Percentiles rank a stretch among this genome's conserved stretches.
phyloP scores from a whole-genome alignment of 2,797 vertebrate species.

The Spinibarbus caldwelli region DNA sequence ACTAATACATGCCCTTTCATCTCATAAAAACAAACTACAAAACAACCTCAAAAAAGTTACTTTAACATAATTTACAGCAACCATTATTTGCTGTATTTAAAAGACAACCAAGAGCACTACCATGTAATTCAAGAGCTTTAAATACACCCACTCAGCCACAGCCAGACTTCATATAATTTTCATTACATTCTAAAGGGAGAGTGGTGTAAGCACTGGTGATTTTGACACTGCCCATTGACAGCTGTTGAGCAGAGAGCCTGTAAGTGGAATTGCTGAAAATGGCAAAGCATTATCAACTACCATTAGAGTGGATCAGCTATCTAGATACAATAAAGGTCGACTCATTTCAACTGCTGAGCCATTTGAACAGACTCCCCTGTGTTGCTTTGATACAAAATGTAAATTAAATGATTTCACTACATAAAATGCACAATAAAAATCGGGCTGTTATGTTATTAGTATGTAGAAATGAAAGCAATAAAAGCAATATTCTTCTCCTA shows the following conservation, averaged over 20 bases:
- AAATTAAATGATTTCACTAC: neutral
- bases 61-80: neutral
- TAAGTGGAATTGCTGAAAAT: constrained; percentile 34
- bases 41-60: neutral
- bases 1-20: neutral
- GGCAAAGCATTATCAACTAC: constrained; percentile 7
- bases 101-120: neutral
- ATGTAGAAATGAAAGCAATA: neutral
- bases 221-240: constrained; percentile 28
- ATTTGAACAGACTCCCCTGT: neutral
- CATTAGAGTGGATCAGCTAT: neutral
- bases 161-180: neutral
- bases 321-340: neutral
- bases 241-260: constrained; percentile 30
- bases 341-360: neutral
- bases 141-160: constrained; percentile 19
- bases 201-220: constrained; percentile 1
- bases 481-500: neutral
- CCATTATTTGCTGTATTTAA: neutral
- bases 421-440: neutral
- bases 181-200: constrained; percentile 19
- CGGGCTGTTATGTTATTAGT: neutral
- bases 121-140: constrained; percentile 13
- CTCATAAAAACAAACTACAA: neutral
- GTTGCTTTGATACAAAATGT: neutral